These are phyloP conservation scores for Sylvia atricapilla DNA, from an alignment of 2,113 vertebrate genomes.

Conservation along the genomic window DNA sequence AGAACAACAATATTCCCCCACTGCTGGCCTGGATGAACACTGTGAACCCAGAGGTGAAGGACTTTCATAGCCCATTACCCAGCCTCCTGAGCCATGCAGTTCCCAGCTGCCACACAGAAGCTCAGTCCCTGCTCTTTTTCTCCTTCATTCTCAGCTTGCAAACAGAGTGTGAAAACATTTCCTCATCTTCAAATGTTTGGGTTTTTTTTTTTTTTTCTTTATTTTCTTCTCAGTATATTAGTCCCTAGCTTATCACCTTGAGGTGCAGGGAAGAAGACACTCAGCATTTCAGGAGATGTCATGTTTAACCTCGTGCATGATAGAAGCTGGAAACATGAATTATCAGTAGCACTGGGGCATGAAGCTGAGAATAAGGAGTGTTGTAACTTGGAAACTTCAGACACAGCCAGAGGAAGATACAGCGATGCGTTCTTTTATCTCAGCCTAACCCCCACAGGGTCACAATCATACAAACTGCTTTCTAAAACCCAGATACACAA, in stretches of 20 bases:
- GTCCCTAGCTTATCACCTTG: background rate
- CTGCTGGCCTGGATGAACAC: background rate
- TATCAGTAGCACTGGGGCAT: background rate
- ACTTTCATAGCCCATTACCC: conserved; percentile 41
- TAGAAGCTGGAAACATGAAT: background rate
- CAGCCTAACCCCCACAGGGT: background rate
- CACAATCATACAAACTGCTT: accelerated
- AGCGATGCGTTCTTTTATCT: background rate
- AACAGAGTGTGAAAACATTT: background rate
- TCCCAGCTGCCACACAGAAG: conserved; percentile 34
- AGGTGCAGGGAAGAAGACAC: background rate
- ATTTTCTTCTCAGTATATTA: background rate
- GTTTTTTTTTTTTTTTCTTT: background rate
- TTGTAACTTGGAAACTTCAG: background rate
- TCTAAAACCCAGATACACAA: background rate
- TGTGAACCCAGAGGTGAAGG: conserved; percentile 9
- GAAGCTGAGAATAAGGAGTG: background rate
- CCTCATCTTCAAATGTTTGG: background rate
- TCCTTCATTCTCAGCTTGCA: background rate
- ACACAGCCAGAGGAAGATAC: background rate
- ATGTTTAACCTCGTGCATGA: background rate
- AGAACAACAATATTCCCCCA: background rate
- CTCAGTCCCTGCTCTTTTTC: background rate
- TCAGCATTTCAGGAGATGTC: background rate
- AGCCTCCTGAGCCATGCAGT: conserved; percentile 2